A percentile compares a stretch with the other conserved stretches of the same genome.
Evolutionary conservation across 2,113 vertebrate genomes (phyloP).

Genomic region (Gallinago jamesoni): DNA sequence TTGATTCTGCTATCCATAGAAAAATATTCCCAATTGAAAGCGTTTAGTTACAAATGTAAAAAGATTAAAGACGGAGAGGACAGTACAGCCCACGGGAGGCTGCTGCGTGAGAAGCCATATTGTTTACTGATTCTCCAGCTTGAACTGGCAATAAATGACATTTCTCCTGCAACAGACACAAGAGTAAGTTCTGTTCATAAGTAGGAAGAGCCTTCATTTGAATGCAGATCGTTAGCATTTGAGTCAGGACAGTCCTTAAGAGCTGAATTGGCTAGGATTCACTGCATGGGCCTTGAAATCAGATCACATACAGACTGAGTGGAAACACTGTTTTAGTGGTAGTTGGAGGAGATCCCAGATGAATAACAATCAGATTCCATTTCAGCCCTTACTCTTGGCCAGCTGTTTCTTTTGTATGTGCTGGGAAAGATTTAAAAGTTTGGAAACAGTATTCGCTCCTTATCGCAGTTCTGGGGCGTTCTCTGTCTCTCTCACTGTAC

Average conservation of each 20-base stretch:
- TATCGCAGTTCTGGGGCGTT: neutral
- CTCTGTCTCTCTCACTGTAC: neutral
- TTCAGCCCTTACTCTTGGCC: constrained; percentile 39
- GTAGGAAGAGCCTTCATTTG: constrained; percentile 11
- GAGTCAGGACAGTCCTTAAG: constrained; percentile 27
- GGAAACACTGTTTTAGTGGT: constrained; percentile 26
- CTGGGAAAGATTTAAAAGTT: constrained; percentile 48
- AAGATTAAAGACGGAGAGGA: neutral
- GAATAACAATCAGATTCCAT: constrained; percentile 50
- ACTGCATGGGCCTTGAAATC: constrained; percentile 35
- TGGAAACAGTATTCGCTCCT: constrained; percentile 25
- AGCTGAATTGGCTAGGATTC: constrained; percentile 35
- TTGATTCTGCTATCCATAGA: neutral
- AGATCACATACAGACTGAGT: constrained; percentile 16
- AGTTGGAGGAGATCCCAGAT: constrained; percentile 46
- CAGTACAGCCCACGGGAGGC: neutral
- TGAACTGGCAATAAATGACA: constrained; percentile 6
- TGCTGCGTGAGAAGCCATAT: neutral
- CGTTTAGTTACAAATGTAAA: neutral
- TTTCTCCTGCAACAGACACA: neutral
- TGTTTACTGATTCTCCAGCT: neutral
- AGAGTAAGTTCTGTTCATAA: neutral
- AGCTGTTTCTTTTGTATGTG: constrained; percentile 45
- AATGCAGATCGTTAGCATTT: constrained; percentile 39
- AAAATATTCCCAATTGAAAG: neutral